These are phyloP conservation scores for Agrochola litura DNA, from an alignment of 2,888 invertebrate genomes.

Conservation along the genomic window DNA sequence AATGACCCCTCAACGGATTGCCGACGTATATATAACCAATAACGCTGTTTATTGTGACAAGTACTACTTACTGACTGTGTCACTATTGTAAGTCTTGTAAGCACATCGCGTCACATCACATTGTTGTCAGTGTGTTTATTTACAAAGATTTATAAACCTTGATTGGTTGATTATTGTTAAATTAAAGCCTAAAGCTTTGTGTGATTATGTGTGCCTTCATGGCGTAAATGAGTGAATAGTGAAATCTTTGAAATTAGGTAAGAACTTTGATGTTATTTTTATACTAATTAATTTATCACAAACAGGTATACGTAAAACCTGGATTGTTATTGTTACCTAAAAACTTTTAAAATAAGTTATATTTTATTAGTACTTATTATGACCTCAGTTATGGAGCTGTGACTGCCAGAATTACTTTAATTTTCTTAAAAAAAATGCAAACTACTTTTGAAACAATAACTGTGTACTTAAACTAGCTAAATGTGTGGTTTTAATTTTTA, in stretches of 20 bases:
- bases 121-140: background rate
- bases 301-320: constrained; percentile 26
- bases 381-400: constrained; percentile 49
- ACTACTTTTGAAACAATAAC: background rate
- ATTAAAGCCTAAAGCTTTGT: constrained; percentile 12
- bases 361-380: constrained; percentile 18
- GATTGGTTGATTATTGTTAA: constrained; percentile 23
- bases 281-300: constrained; percentile 47
- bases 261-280: constrained; percentile 40
- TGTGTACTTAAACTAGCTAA: constrained; percentile 22
- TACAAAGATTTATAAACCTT: background rate
- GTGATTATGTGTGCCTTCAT: constrained; percentile 44
- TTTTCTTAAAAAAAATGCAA: background rate
- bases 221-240: constrained; percentile 17
- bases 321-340: constrained; percentile 36
- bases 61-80: constrained; percentile 1
- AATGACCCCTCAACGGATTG: too few species aligned
- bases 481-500: background rate
- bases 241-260: background rate
- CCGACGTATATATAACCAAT: too few species aligned
- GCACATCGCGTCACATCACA: background rate
- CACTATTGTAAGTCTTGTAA: background rate
- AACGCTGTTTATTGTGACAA: background rate
- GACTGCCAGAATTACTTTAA: constrained; percentile 23
- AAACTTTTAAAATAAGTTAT: constrained; percentile 19